These are phyloP conservation scores for Phyto melanocephala DNA, from an alignment of 2,888 invertebrate species.

Conservation along the genomic window DNA sequence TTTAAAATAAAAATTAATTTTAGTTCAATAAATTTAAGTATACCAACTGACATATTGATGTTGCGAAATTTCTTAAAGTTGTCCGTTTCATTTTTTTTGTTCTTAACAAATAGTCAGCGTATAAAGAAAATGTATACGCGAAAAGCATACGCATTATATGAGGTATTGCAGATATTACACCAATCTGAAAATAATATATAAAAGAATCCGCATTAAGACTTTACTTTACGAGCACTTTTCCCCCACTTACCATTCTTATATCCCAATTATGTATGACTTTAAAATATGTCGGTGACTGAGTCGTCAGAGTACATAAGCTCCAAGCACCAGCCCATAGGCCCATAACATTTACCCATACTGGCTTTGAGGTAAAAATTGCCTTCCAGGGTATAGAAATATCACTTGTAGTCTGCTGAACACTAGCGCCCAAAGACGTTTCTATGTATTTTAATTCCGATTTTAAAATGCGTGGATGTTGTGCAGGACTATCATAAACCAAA, in stretches of 20 bases:
- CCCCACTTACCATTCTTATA: conserved; percentile 82
- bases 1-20: no score
- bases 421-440: conserved; percentile 80
- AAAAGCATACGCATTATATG: conserved; percentile 82
- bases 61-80: conserved; percentile 83
- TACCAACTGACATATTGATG: conserved; percentile 80
- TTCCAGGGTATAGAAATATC: conserved; percentile 82
- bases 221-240: no score
- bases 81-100: conserved; percentile 81
- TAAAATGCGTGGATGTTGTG: conserved; percentile 83
- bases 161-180: conserved; percentile 83
- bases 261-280: conserved; percentile 85
- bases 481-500: conserved; percentile 83
- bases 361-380: conserved; percentile 81
- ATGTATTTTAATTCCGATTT: conserved; percentile 82
- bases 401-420: conserved; percentile 73
- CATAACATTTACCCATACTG: conserved; percentile 83
- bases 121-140: conserved; percentile 81
- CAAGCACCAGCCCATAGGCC: conserved; percentile 85
- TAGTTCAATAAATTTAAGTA: no score
- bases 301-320: conserved; percentile 85
- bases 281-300: conserved; percentile 85
- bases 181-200: conserved; percentile 75
- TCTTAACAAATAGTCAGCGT: conserved; percentile 82
- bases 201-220: no score